These are phyloP conservation scores for Amphipyra tragopoginis DNA, from an alignment of 2,888 invertebrate species.

Conservation along the genomic window DNA sequence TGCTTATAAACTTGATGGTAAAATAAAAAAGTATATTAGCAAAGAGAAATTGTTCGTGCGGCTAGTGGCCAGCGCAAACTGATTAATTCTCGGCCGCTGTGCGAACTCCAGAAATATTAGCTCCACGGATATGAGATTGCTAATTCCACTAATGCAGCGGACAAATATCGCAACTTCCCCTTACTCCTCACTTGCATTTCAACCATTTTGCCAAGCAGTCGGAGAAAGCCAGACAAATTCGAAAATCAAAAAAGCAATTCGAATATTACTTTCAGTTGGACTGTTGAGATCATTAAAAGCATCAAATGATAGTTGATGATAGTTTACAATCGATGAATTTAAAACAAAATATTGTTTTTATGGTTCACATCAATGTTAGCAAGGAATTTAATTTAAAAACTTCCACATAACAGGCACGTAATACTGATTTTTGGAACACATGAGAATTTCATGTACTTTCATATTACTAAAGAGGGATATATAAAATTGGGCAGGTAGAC, in stretches of 20 bases:
- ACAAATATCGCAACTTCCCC: slow-evolving; percentile 83
- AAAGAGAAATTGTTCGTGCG: slow-evolving; percentile 68
- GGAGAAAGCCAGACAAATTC: slow-evolving; percentile 44
- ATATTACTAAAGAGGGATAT: slow-evolving; percentile 30
- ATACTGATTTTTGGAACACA: slow-evolving; percentile 44
- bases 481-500: slow-evolving; percentile 47
- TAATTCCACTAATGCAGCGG: slow-evolving; percentile 88
- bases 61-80: slow-evolving; percentile 75
- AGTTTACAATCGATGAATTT: slow-evolving; percentile 55
- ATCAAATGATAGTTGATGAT: slow-evolving; percentile 47
- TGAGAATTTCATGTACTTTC: slow-evolving; percentile 31
- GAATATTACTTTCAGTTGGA: slow-evolving; percentile 25
- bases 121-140: slow-evolving; percentile 85
- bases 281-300: slow-evolving; percentile 8
- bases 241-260: slow-evolving; percentile 48
- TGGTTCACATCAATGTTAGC: slow-evolving; percentile 20
- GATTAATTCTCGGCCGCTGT: slow-evolving; percentile 84
- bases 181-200: slow-evolving; percentile 72
- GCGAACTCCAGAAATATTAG: slow-evolving; percentile 86
- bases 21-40: slow-evolving; percentile 52
- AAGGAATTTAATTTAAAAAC: slow-evolving; percentile 56
- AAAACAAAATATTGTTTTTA: slow-evolving; percentile 14
- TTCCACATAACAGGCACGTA: slow-evolving; percentile 31
- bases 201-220: slow-evolving; percentile 67
- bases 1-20: slow-evolving; percentile 37